These are phyloP conservation scores for Ophion slaviceki DNA, from an alignment of 2,888 invertebrate genomes.

Conservation along the genomic window DNA sequence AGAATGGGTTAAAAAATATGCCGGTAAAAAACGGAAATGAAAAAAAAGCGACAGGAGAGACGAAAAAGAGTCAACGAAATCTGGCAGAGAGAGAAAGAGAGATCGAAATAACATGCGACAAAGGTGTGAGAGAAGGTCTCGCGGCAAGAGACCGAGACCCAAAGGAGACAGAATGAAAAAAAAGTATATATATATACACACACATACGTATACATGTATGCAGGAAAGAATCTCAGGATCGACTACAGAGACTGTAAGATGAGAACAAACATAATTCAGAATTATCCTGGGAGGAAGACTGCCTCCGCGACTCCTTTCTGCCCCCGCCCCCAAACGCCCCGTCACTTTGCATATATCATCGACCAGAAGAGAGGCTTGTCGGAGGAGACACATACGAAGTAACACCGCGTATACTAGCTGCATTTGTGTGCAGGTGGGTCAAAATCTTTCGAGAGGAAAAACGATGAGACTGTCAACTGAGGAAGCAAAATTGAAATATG, in stretches of 20 bases:
- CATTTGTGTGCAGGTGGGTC: constrained; percentile 21
- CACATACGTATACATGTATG: background rate
- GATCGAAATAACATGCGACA: constrained; percentile 54
- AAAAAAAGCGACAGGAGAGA: constrained; percentile 65
- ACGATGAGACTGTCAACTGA: constrained; percentile 17
- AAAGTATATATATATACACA: constrained; percentile 16
- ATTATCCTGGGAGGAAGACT: constrained; percentile 79
- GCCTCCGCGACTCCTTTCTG: constrained; percentile 17
- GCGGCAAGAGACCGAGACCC: constrained; percentile 56
- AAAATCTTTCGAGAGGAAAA: constrained; percentile 2
- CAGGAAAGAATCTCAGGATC: constrained; percentile 41
- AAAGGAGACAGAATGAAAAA: constrained; percentile 55
- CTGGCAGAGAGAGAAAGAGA: constrained; percentile 15
- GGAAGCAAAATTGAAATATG: constrained; percentile 44
- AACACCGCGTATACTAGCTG: constrained; percentile 14
- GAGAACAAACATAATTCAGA: constrained; percentile 82
- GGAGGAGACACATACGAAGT: constrained; percentile 52
- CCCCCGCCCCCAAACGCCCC: constrained; percentile 16
- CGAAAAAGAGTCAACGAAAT: constrained; percentile 70
- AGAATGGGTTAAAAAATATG: constrained; percentile 48
- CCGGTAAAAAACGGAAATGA: constrained; percentile 44
- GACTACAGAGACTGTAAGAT: constrained; percentile 68
- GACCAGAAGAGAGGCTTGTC: constrained; percentile 75
- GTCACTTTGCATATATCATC: constrained; percentile 79
- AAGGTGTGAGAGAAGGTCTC: constrained; percentile 64